Base-by-base conservation (phyloP, 2,888 invertebrate genomes). In the Agrotis exclamationis region DNA sequence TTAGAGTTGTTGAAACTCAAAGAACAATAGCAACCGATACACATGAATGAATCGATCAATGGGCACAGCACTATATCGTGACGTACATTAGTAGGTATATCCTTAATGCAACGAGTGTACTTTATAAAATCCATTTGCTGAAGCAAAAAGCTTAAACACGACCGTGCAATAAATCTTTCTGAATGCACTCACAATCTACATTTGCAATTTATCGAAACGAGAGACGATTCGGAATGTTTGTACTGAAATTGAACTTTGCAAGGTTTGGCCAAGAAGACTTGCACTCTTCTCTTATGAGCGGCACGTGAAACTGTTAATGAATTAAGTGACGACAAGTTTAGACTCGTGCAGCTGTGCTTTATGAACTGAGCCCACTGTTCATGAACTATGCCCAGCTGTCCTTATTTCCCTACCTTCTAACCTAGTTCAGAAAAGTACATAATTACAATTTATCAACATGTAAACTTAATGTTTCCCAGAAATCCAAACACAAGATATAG, bases 141-240 rank as follows among this genome's bases (percentile, higher is more conserved):
- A 88, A 86, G 88, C 90, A 92, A 89, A 91, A 90, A 91, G 87
- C 89, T 84, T 85, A 83, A 87, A 82, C 88, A 89, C 89, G 90
- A 87, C 82, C 86, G 82, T 86, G 89, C 90, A 88, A 94, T 95
- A 95, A 95, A 95, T 95, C 92, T 89, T 90, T 88, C 76, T 85
- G 89, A 91, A 89, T 92, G 92, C 93, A 93, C 92, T 94, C 89
- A 89, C 91, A 88, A 90, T 86, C 87, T 88, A 81, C 86, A 85
- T 85, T 86, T 84, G 84, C 85, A 84, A 84, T 88, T 86, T 88
- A 88, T 88, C 81, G 80, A 82, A 87, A 86, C 82, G 79, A 79
- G 65, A 74, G 66, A 85, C 84, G 84, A 86, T 80, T 80, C 64
- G 79, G 75, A 85, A 86, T 84, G 80, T 83, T 78, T 79, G 76